phyloP scores from a whole-genome alignment of 2,888 invertebrate species.

The Hofmannophila pseudospretella region DNA sequence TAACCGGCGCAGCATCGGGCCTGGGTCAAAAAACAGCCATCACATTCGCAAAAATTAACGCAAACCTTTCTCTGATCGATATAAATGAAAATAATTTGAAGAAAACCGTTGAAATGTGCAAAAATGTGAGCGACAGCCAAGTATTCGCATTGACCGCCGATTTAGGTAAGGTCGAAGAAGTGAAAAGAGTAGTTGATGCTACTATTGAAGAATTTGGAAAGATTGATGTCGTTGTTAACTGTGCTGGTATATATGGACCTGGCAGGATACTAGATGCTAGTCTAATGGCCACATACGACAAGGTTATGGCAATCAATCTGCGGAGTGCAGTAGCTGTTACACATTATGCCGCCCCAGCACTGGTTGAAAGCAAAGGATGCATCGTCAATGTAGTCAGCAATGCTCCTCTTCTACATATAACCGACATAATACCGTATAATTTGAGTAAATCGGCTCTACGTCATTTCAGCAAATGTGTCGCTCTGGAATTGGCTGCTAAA shows the following conservation, averaged over 20 bases:
- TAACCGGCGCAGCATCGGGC: constrained; percentile 39
- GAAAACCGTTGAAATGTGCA: constrained; percentile 25
- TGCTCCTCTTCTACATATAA: constrained; percentile 7
- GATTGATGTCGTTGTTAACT: constrained; percentile 39
- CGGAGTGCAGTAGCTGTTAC: constrained; percentile 31
- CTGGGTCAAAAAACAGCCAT: constrained; percentile 37
- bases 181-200: constrained; percentile 26
- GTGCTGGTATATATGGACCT: constrained; percentile 26
- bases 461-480: constrained; percentile 84
- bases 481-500: constrained; percentile 79
- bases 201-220: constrained; percentile 28
- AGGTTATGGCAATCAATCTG: constrained; percentile 29
- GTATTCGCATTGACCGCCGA: constrained; percentile 30
- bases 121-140: constrained; percentile 26
- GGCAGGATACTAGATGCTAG: constrained; percentile 23
- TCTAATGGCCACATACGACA: constrained; percentile 29
- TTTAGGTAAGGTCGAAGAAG: constrained; percentile 28
- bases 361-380: constrained; percentile 33
- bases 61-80: constrained; percentile 35
- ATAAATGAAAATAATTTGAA: constrained; percentile 26
- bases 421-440: constrained; percentile 58
- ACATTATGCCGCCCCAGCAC: constrained; percentile 21
- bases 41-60: constrained; percentile 35
- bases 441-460: constrained; percentile 85
- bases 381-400: constrained; percentile 39